These are phyloP conservation scores for Zelostemma sp. DNA, from an alignment of 1,140 invertebrate species.

Conservation along the genomic window DNA sequence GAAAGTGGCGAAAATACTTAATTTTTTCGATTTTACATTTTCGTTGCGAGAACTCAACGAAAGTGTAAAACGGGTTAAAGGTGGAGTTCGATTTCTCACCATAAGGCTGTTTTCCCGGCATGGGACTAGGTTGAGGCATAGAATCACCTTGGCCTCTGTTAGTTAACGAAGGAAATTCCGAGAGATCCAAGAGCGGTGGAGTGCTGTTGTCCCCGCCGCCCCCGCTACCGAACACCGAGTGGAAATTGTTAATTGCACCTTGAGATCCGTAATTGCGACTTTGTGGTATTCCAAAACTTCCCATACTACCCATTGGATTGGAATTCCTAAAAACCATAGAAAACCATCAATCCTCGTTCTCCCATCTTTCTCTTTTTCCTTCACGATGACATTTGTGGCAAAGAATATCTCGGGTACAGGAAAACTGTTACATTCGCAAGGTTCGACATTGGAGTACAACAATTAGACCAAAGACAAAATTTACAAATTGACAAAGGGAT, in stretches of 20 bases:
- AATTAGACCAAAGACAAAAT: background rate
- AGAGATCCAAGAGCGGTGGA: slow-evolving; percentile 87
- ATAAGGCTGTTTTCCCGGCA: slow-evolving; percentile 90
- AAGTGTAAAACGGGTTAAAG: slow-evolving; percentile 4
- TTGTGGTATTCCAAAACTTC: slow-evolving; percentile 74
- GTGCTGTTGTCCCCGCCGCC: slow-evolving; percentile 79
- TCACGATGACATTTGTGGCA: no score
- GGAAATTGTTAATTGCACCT: slow-evolving; percentile 76
- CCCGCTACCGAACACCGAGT: slow-evolving; percentile 80
- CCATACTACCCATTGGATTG: slow-evolving; percentile 76
- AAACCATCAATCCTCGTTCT: no score
- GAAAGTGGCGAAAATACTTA: slow-evolving; percentile 11
- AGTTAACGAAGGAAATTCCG: slow-evolving; percentile 91
- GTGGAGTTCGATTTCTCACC: slow-evolving; percentile 67
- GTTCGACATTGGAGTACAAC: no score
- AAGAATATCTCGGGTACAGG: no score
- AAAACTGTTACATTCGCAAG: no score
- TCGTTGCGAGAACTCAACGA: slow-evolving; percentile 2
- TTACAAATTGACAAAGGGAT: no score
- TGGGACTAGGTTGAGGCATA: slow-evolving; percentile 82
- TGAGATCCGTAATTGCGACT: slow-evolving; percentile 78
- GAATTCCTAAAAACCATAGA: slow-evolving; percentile 72
- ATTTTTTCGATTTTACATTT: background rate
- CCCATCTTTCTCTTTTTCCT: no score
- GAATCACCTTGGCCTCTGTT: slow-evolving; percentile 82